phyloP scores from a whole-genome alignment of 1,140 invertebrate species.

The Drosophila bifasciata region DNA sequence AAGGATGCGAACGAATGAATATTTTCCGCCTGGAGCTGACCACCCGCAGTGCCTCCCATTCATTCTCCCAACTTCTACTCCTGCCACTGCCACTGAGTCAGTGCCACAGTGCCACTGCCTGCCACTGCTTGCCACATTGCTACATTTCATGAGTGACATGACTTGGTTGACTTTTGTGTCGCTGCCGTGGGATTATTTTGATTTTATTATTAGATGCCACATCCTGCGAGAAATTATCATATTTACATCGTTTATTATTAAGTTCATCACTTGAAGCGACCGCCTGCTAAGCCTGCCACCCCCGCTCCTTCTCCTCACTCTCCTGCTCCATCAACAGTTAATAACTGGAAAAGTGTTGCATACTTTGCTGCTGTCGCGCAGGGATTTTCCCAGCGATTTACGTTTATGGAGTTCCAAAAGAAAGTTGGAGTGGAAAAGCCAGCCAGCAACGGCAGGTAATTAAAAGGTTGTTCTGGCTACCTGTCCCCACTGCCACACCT shows the following conservation, averaged over 20 bases:
- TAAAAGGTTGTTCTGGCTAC: constrained; percentile 36
- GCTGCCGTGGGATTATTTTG: constrained; percentile 77
- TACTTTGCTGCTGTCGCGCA: constrained; percentile 57
- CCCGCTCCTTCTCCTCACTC: background rate
- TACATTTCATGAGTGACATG: constrained; percentile 24
- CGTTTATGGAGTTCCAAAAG: constrained; percentile 46
- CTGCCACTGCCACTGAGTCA: background rate
- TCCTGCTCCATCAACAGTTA: constrained; percentile 20
- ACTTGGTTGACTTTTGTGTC: constrained; percentile 53
- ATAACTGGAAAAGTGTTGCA: constrained; percentile 74
- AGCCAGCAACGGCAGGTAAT: constrained; percentile 20
- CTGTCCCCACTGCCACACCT: constrained; percentile 1
- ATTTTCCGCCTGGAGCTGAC: constrained; percentile 65
- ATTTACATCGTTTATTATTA: constrained; percentile 85
- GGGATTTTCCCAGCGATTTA: constrained; percentile 60
- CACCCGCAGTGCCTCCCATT: constrained; percentile 54
- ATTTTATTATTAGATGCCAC: constrained; percentile 84
- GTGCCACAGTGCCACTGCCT: background rate
- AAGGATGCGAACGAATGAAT: constrained; percentile 83
- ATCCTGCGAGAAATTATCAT: constrained; percentile 84
- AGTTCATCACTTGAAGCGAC: constrained; percentile 79
- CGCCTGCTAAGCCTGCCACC: constrained; percentile 22
- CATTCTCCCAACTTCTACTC: background rate
- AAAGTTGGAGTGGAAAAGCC: constrained; percentile 39
- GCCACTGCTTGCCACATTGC: background rate